Conservation (phyloP, 2,888 invertebrate species). For the Hecatera dysodea region DNA sequence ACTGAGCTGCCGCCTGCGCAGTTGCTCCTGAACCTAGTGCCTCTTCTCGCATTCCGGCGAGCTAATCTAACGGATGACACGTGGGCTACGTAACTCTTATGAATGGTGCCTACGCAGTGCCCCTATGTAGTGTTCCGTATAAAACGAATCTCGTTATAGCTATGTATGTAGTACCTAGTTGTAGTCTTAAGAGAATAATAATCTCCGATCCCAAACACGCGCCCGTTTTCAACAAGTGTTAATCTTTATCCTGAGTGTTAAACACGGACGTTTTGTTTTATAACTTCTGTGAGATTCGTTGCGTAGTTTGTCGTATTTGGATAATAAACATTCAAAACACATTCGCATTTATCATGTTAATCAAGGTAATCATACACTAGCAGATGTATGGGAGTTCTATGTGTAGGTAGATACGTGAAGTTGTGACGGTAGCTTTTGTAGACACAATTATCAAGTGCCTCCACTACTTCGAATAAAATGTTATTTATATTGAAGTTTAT, state of each 20-base stretch:
- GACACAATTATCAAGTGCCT: slow-evolving; percentile 57
- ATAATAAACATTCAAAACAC: slow-evolving; percentile 31
- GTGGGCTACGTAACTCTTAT: slow-evolving; percentile 51
- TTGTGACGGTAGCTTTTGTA: slow-evolving; percentile 41
- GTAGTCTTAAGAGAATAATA: slow-evolving; percentile 53
- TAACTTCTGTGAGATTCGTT: slow-evolving; percentile 36
- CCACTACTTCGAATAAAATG: slow-evolving; percentile 47
- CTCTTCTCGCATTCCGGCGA: slow-evolving; percentile 56
- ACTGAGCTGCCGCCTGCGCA: slow-evolving; percentile 49
- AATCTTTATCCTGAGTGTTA: too few species aligned
- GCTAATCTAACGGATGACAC: slow-evolving; percentile 55
- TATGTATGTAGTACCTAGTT: slow-evolving; percentile 59
- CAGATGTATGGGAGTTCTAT: slow-evolving; percentile 29
- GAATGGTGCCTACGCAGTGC: slow-evolving; percentile 57
- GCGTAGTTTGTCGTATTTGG: slow-evolving; percentile 35
- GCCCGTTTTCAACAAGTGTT: slow-evolving; percentile 3
- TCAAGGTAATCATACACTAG: slow-evolving; percentile 31
- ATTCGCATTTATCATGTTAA: slow-evolving; percentile 55
- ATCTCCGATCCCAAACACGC: slow-evolving; percentile 37
- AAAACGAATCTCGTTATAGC: slow-evolving; percentile 66
- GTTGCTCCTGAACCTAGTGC: slow-evolving; percentile 57
- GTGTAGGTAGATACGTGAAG: slow-evolving; percentile 20
- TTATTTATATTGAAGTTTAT: slow-evolving; percentile 58
- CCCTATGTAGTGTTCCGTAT: slow-evolving; percentile 41
- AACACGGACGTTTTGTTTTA: slow-evolving; percentile 11